Evolutionary conservation across 2,888 invertebrate genomes (phyloP).

Genomic region (Megamerina dolium): DNA sequence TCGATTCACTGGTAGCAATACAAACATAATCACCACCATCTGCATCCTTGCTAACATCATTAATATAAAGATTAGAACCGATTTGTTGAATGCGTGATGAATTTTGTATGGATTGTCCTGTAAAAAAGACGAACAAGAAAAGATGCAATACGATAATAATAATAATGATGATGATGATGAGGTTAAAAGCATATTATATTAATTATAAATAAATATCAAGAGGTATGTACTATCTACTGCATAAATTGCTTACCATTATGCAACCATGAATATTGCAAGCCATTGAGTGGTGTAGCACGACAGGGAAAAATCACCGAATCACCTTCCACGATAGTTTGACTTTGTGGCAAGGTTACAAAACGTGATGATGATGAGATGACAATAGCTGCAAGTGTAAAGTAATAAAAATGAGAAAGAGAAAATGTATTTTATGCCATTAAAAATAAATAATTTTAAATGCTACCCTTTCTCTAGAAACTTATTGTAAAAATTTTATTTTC

Average conservation of each 20-base stretch:
- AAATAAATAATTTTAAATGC: too few relatives aligned
- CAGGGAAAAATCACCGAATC: conserved; percentile 43
- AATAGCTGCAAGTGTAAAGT: conserved; percentile 24
- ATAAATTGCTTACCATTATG: conserved; percentile 42
- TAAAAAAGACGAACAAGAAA: background rate
- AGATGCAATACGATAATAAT: too few relatives aligned
- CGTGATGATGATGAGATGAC: conserved; percentile 33
- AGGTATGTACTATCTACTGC: background rate
- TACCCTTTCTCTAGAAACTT: too few relatives aligned
- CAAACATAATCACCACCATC: conserved; percentile 48
- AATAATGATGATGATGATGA: background rate
- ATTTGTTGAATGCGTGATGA: conserved; percentile 43
- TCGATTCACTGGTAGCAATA: conserved; percentile 45
- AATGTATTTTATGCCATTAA: too few relatives aligned
- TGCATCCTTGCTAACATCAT: conserved; percentile 36
- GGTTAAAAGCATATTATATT: too few relatives aligned
- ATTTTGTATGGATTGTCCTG: conserved; percentile 43
- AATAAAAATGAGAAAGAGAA: too few relatives aligned
- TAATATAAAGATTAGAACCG: conserved; percentile 46
- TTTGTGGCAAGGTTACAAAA: conserved; percentile 43
- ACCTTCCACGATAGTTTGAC: conserved; percentile 44
- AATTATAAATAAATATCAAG: background rate
- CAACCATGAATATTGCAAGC: conserved; percentile 44
- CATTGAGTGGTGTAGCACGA: conserved; percentile 35
- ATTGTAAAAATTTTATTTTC: too few relatives aligned